Evolutionary conservation across 2,888 invertebrate genomes (phyloP).

Genomic region (Muscina levida): DNA sequence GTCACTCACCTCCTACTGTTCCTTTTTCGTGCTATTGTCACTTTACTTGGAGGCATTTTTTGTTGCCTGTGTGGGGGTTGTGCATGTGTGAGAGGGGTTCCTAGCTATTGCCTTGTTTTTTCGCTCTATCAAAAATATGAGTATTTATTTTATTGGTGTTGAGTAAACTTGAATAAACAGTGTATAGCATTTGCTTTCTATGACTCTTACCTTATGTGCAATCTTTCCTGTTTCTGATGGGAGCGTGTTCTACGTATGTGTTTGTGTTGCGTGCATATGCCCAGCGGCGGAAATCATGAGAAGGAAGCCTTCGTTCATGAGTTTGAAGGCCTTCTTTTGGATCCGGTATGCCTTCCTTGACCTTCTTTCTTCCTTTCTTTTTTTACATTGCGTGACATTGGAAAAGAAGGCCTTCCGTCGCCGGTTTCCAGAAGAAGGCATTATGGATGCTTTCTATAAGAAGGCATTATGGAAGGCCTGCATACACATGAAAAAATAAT

Average conservation of each 20-base stretch:
- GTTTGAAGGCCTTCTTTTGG: too few species aligned
- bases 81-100: background rate
- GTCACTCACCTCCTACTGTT: background rate
- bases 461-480: too few species aligned
- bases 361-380: too few species aligned
- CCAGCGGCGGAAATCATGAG: too few species aligned
- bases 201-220: constrained; percentile 3
- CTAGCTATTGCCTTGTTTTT: background rate
- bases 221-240: background rate
- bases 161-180: background rate
- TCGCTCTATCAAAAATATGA: constrained; percentile 3
- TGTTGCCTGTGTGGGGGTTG: background rate
- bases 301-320: too few species aligned
- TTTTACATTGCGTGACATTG: too few species aligned
- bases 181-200: background rate
- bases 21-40: constrained; percentile 27
- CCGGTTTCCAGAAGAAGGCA: too few species aligned
- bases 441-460: too few species aligned
- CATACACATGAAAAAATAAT: too few species aligned
- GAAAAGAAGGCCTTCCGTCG: too few species aligned
- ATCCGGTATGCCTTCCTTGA: too few species aligned
- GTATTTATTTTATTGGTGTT: constrained; percentile 23
- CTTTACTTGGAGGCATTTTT: constrained; percentile 29
- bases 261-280: background rate
- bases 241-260: too few species aligned